Conservation (phyloP, 1,140 invertebrate genomes). For the Chymomyza costata region DNA sequence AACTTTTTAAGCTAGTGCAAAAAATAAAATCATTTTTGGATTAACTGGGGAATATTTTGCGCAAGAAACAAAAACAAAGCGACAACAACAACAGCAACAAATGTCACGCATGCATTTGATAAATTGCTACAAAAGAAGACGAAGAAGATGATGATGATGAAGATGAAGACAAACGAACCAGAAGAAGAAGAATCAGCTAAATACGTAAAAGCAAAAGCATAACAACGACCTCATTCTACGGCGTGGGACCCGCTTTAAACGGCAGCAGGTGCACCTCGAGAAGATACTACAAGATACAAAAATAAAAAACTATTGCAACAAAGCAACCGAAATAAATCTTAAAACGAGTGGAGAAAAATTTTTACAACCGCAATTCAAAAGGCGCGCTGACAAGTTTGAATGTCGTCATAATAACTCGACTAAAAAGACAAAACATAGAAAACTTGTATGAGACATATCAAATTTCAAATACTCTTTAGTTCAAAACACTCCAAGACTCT, state of each 20-base stretch:
- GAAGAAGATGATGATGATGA: too few relatives aligned
- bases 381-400: conserved; percentile 54
- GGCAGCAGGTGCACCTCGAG: conserved; percentile 44
- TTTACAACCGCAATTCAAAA: conserved; percentile 8
- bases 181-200: too few relatives aligned
- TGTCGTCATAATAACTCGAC: conserved; percentile 68
- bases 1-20: too few relatives aligned
- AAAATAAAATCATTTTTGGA: neutral
- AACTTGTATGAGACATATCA: too few relatives aligned
- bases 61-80: conserved; percentile 24
- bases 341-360: conserved; percentile 27
- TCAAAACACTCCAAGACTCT: too few relatives aligned
- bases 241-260: conserved; percentile 2
- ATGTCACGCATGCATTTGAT: conserved; percentile 38
- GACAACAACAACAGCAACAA: conserved; percentile 12
- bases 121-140: conserved; percentile 39
- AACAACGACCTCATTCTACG: conserved; percentile 43
- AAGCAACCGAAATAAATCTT: conserved; percentile 56
- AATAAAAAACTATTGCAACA: conserved; percentile 50
- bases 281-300: neutral
- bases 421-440: too few relatives aligned
- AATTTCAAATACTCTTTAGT: too few relatives aligned
- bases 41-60: conserved; percentile 36
- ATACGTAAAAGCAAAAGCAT: conserved; percentile 9
- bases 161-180: too few relatives aligned